Evolutionary conservation across 37 sponge, comb jelly and placozoan genomes (phyloP).

Genomic region (Beroe ovata): DNA sequence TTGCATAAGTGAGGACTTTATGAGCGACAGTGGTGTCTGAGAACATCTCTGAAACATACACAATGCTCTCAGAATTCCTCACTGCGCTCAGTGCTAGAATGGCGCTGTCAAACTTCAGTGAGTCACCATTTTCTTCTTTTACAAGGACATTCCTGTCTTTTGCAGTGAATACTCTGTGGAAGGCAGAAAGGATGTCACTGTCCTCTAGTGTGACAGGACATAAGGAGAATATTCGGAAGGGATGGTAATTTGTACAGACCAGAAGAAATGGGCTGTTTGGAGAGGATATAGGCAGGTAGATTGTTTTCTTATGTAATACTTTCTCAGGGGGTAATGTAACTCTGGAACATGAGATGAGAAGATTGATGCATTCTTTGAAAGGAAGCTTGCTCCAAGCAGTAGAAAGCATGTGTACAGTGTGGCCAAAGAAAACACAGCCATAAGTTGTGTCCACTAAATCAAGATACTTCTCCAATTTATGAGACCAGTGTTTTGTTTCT

Average conservation of each 20-base stretch:
- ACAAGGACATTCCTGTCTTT: constrained; percentile 28
- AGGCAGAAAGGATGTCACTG: constrained; percentile 1
- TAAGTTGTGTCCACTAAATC: constrained; percentile 26
- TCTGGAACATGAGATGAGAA: neutral
- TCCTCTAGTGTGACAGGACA: constrained; percentile 4
- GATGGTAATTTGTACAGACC: constrained; percentile 7
- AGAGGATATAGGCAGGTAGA: constrained; percentile 12
- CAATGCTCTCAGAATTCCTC: constrained; percentile 17
- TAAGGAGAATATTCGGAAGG: constrained; percentile 19
- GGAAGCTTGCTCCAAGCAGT: neutral
- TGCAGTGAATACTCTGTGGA: constrained; percentile 12
- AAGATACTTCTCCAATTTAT: constrained; percentile 21
- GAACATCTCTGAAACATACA: constrained; percentile 16
- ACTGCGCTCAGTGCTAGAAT: constrained; percentile 35
- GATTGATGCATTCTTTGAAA: neutral
- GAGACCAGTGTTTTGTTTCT: constrained; percentile 2
- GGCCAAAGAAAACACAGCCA: constrained; percentile 37
- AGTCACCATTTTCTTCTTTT: neutral
- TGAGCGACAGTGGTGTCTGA: neutral
- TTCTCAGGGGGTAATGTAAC: neutral
- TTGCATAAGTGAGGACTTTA: constrained; percentile 1
- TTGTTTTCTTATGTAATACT: neutral
- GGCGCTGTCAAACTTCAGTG: neutral
- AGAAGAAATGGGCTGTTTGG: constrained; percentile 6
- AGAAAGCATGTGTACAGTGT: neutral